Evolutionary conservation across 2,888 invertebrate species (phyloP), one percentile per base, ranked within the genome.

Genomic region (Monopis laevigella): DNA sequence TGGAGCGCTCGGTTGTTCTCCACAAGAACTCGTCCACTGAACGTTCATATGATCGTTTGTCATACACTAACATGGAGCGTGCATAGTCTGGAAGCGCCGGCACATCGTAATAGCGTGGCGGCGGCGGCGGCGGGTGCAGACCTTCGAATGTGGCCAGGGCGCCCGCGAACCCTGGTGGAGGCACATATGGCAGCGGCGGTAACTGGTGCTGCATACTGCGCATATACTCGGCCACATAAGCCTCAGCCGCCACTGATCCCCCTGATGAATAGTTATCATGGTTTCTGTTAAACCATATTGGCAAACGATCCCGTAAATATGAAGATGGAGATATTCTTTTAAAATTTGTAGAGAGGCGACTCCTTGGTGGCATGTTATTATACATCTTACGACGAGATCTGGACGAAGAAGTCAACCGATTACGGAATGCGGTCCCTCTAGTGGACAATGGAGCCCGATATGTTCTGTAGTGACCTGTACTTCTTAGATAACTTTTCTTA

Each of bases 181-280:
- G 88, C 21, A 88, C 90, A 66, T 92, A 94, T 16, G 93, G 92
- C 60, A 94, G 73, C 27, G 94, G 93, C 36, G 93, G 92, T 54
- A 92, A 66, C 58, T 91, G 91, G 54, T 92, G 91, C 58, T 92
- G 91, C 90, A 92, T 91, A 18, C 89, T 90, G 21, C 92, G 84
- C 89, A 94, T 92, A 58, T 93, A 94, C 60, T 94, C 93, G 10
- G 92, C 92, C 18, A 92, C 90, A 65, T 92, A 92, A 1, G 92
- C 92, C 59, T 92, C 92, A n/a, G 92, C 92, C 12, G 88, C 87
- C 41, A 86, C 83, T 18, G 84, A 66, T 12, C 73, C 65, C 44
- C 67, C 64, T 41, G 62, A 65, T 30, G 55, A 63, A 49, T 78
- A 81, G n/a, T 53, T 53, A 17, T 78, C 78, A 42, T 77, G 73